Base-by-base conservation (phyloP, 2,888 invertebrate species). In the Zelleria hepariella region DNA sequence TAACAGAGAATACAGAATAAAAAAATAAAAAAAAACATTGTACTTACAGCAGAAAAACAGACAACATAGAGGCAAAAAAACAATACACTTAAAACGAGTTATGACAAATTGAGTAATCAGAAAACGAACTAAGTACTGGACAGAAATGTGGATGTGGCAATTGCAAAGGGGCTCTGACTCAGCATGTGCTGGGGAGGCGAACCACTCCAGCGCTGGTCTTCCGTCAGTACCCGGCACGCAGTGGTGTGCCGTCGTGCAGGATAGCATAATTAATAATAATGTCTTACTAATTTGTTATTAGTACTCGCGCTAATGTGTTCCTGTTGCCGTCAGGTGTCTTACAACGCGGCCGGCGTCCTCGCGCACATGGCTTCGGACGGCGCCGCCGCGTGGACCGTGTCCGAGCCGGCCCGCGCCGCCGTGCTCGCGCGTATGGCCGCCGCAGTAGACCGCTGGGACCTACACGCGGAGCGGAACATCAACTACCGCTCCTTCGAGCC, bases 301-400 rank as follows among this genome's bases (percentile, higher is more conserved):
- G 56, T 59, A n/a, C 49, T 49, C 6, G 49, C 10, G 49, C 5
- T 10, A 49, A 49, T 32, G 10, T 32, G 10, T 7, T 10, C 15
- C 4, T 58, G 58, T 59, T n/a, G n/a, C 59, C 61, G 51, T 58
- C 68, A 94, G 94, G 94, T 96, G 62, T 96, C 96, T 76, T 98
- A 98, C 85, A 98, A 98, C 82, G 97, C 98, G 3, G 97, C 97
- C 4, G 98, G 98, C 4, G 98, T 99, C 23, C 90, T 99, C 59
- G 96, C 98, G 0, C 98, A 99, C 82, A 94, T 98, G 88, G 95
- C 96, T 2, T 97, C 97, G 0, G 98, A 98, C 80, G 98, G 98
- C 0, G 91, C 92, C 0, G 92, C 90, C 10, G 92, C 93, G 0
- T 99, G 98, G 98, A 92, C 90, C 0, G 92, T 96, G 20, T 83